These are phyloP conservation scores for Notocelia uddmanniana DNA, from an alignment of 2,888 invertebrate genomes.

Conservation along the genomic window DNA sequence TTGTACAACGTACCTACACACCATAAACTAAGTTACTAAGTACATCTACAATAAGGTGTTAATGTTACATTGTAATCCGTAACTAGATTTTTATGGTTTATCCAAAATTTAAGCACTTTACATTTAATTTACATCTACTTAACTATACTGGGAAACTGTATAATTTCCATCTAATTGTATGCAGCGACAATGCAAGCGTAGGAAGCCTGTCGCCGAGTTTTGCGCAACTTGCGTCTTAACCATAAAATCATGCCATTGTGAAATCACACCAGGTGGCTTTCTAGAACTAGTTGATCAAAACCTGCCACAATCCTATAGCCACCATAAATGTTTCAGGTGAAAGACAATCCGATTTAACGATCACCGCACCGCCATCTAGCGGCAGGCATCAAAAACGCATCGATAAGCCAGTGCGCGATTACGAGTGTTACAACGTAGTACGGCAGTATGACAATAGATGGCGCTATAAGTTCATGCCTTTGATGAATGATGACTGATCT, in stretches of 20 bases:
- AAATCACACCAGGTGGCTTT: conserved; percentile 48
- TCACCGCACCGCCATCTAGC: conserved; percentile 25
- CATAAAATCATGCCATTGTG: conserved; percentile 55
- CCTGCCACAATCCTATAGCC: conserved; percentile 18
- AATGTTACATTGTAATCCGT: conserved; percentile 17
- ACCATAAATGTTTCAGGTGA: too few species aligned
- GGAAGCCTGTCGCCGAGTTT: conserved; percentile 63
- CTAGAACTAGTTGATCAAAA: conserved; percentile 16
- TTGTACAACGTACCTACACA: too few species aligned
- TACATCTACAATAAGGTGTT: conserved; percentile 15
- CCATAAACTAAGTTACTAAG: too few species aligned
- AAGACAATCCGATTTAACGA: conserved; percentile 1
- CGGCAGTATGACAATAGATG: conserved; percentile 58
- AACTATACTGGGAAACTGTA: conserved; percentile 19
- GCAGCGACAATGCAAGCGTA: conserved; percentile 60
- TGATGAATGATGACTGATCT: not conserved
- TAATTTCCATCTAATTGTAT: conserved; percentile 15
- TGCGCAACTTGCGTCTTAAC: conserved; percentile 57
- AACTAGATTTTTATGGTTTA: conserved; percentile 21
- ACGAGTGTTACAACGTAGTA: conserved; percentile 16
- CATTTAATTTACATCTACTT: conserved; percentile 6
- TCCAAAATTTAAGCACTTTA: not conserved
- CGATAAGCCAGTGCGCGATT: not conserved
- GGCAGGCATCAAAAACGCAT: not conserved
- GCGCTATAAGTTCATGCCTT: conserved; percentile 55